Base-by-base conservation (phyloP, 2,113 vertebrate genomes). In the Passer domesticus region DNA sequence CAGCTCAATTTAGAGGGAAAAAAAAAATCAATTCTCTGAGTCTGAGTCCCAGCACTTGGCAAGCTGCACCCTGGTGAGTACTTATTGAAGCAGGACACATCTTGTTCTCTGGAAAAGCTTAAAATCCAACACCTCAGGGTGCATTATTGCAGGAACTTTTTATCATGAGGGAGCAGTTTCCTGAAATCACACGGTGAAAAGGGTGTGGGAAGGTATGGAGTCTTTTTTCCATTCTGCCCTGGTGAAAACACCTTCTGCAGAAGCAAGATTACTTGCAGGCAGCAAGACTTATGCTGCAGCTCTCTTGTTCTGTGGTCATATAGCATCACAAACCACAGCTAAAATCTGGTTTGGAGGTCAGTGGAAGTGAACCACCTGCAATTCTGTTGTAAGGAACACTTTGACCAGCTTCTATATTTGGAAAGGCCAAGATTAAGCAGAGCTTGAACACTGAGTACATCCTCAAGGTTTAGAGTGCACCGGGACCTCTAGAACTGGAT, bases 31-130 rank as follows among this genome's bases (percentile, higher is more conserved):
- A 4, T 87, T 86, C 44, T 68, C 68, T 1, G 4, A 82, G 47
- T 35, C 67, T 94, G 77, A 88, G 83, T 86, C 59, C 33, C 37
- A 74, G 27, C 37, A 77, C 49, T 94, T 97, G 96, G 92, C 93
- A 97, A 75, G 47, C 64, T 84, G 56, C 2, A 2, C 28, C 60
- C 49, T 80, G 79, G 56, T 0, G 24, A 90, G 68, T 80, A 21
- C 13, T 95, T 92, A 75, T 82, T 1, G 16, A 93, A 97, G 85
- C 96, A 97, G 83, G 95, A 94, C 90, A 74, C 4, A 1, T 94
- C 91, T 97, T 96, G 94, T 95, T 90, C 4, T 5, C 43, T 96
- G 92, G 91, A 94, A 89, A 86, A 89, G 68, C 94, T 96, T 92
- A 93, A 94, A 96, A 87, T 39, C 79, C 89, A 95, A 63, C 86